Evolutionary conservation across 2,113 vertebrate species (phyloP), one percentile per base, ranked within the genome.

Genomic region (Aix galericulata): DNA sequence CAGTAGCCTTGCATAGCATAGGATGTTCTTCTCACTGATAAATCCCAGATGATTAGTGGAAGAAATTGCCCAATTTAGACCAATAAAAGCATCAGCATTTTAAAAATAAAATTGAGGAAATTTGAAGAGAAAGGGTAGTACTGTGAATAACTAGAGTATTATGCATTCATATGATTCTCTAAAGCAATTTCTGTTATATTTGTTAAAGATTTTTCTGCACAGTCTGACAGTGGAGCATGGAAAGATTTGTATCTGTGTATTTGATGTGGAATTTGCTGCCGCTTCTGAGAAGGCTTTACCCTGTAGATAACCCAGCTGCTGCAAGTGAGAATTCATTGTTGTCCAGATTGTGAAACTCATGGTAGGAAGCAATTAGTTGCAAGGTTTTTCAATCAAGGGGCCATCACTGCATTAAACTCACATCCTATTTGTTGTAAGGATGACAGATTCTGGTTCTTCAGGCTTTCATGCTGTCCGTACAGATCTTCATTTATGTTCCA

Each of bases 241-340:
- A 78, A 52, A 32, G 32, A 13, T 20, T 59, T 44, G 38, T 44
- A 50, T 50, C 8, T 52, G 6, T 48, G 62, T 42, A n/a, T 34
- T 50, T 60, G 38, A 26, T 50, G 53, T 53, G 62, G 60, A 27
- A 31, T 44, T 26, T 55, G 44, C 52, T 53, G 5, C n/a, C 38
- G 5, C 59, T 79, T 59, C 60, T 42, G 38, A 42, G 79, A 83
- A 34, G 21, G 9, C 44, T 77, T 50, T 23, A 29, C 55, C 75
- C 50, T 75, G 42, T 34, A 58, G 62, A 31, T 16, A 64, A 36
- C 32, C 48, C 7, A 6, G 48, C 56, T 69, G 55, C 62, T 3
- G 0, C 56, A 8, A 20, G 62, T 40, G 56, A 80, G 34, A 52
- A 11, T 29, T 40, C 23, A 12, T 42, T 4, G 0, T 50, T 1